phyloP scores from a whole-genome alignment of 2,888 invertebrate species.

The Julus scanicus region DNA sequence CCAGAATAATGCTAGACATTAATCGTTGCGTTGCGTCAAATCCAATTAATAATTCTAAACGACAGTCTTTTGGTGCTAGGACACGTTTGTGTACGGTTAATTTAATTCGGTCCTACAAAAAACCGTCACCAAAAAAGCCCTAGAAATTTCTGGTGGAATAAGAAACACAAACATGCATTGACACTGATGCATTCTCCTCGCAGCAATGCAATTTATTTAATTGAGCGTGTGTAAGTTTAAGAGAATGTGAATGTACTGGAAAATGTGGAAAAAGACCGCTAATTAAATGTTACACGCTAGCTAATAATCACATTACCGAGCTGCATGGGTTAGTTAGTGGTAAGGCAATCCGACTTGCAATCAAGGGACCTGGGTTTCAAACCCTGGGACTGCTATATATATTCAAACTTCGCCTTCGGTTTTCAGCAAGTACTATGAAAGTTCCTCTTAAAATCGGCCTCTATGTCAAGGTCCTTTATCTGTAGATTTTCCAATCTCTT shows the following conservation, averaged over 20 bases:
- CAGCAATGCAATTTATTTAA: constrained; percentile 14
- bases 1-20: not conserved
- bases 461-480: not conserved
- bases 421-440: not conserved
- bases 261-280: not conserved
- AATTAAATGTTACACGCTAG: constrained; percentile 15
- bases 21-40: constrained; percentile 2
- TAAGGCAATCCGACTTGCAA: not conserved
- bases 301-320: not conserved
- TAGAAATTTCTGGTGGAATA: not conserved
- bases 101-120: not conserved
- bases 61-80: not conserved
- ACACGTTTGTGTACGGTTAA: constrained; percentile 4
- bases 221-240: not conserved
- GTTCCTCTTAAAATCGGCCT: too few species aligned
- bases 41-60: constrained; percentile 20
- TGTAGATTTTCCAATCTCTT: not conserved
- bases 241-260: not conserved
- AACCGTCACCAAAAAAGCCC: not conserved
- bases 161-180: not conserved
- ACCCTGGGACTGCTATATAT: not conserved
- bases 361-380: too few species aligned
- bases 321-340: not conserved
- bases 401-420: not conserved
- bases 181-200: not conserved